Evolutionary conservation across 2,113 vertebrate species (phyloP).

Genomic region (Rynchops niger): DNA sequence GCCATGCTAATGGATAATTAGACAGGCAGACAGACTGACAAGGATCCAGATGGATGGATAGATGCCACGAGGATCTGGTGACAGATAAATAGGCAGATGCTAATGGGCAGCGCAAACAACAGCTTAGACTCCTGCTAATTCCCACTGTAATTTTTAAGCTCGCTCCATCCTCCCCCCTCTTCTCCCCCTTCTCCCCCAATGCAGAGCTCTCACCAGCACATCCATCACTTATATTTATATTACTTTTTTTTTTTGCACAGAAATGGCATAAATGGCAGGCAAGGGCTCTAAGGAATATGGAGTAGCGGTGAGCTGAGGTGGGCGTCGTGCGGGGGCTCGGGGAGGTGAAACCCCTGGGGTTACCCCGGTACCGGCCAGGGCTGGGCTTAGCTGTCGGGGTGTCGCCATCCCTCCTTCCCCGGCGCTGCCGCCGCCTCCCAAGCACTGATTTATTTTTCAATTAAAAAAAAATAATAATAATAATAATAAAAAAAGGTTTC

Average conservation of each 20-base stretch:
- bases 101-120: slow-evolving; percentile 41
- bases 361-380: background rate
- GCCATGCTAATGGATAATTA: slow-evolving; percentile 13
- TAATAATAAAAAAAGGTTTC: background rate
- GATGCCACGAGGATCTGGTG: background rate
- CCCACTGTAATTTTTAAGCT: slow-evolving; percentile 29
- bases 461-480: background rate
- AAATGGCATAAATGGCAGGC: background rate
- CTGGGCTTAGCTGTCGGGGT: rapidly evolving
- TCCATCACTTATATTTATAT: background rate
- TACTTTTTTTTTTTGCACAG: background rate
- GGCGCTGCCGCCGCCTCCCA: background rate
- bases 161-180: background rate
- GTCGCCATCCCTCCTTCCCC: background rate
- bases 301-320: background rate
- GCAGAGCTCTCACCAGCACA: background rate
- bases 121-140: slow-evolving; percentile 24
- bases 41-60: slow-evolving; percentile 7
- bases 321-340: rapidly evolving
- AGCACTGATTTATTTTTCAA: background rate
- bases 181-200: background rate
- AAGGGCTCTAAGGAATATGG: background rate
- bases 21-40: slow-evolving; percentile 8
- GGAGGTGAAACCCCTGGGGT: background rate
- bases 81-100: slow-evolving; percentile 32